These are phyloP conservation scores for Malacoctenus gilli DNA, from an alignment of 2,797 vertebrate genomes.

Conservation along the genomic window DNA sequence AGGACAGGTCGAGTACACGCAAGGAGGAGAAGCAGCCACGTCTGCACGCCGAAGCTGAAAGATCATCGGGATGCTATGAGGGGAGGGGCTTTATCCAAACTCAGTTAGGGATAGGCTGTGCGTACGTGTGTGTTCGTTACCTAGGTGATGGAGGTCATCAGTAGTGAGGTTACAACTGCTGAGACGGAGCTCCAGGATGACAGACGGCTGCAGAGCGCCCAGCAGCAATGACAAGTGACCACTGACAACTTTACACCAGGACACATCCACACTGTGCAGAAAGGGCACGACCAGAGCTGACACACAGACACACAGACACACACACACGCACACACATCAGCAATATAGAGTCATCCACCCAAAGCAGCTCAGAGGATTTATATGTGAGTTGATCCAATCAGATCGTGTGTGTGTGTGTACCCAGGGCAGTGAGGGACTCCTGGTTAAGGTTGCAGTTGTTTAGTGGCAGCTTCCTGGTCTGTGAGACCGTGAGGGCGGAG, in stretches of 20 bases:
- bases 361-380: no score
- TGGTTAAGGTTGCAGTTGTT: conserved; percentile 82
- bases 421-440: conserved; percentile 81
- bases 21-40: conserved; percentile 79
- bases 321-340: no score
- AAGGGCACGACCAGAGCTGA: conserved; percentile 82
- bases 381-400: no score
- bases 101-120: neutral
- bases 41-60: conserved; percentile 67
- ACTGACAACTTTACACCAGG: conserved; percentile 92
- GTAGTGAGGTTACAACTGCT: conserved; percentile 89
- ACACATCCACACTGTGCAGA: conserved; percentile 85
- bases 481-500: conserved; percentile 81
- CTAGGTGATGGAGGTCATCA: conserved; percentile 83
- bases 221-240: conserved; percentile 84
- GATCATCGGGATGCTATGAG: no score
- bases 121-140: conserved; percentile 62
- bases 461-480: conserved; percentile 80
- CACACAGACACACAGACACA: neutral
- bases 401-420: conserved; percentile 71
- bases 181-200: conserved; percentile 83
- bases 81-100: no score
- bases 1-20: conserved; percentile 84
- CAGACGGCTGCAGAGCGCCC: conserved; percentile 78
- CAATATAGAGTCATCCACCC: no score